Evolutionary conservation across 2,113 vertebrate genomes (phyloP).

Genomic region (Rhineura floridana): DNA sequence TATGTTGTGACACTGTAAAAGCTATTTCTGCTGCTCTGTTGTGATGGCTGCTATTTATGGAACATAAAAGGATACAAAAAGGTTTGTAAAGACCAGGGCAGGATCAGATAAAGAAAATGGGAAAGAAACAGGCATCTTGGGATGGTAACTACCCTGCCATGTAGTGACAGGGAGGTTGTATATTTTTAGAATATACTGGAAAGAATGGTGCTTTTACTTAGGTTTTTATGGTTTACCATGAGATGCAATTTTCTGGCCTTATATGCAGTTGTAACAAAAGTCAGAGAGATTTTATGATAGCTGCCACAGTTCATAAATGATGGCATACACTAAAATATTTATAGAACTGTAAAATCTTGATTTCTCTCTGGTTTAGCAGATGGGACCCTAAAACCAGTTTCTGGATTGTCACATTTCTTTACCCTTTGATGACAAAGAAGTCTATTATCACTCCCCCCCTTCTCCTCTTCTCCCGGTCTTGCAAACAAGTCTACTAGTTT

Average conservation of each 20-base stretch:
- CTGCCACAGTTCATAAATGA: constrained; percentile 91
- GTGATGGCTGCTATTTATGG: constrained; percentile 76
- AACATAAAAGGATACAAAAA: constrained; percentile 79
- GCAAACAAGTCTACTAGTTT: constrained; percentile 74
- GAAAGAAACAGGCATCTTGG: constrained; percentile 78
- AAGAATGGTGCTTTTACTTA: constrained; percentile 87
- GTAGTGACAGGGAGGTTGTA: constrained; percentile 81
- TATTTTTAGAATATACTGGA: constrained; percentile 89
- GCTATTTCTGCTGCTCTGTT: constrained; percentile 75
- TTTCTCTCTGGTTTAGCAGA: constrained; percentile 88
- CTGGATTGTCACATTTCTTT: constrained; percentile 84
- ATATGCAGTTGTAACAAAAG: constrained; percentile 90
- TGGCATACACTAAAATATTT: constrained; percentile 91
- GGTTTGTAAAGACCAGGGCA: constrained; percentile 76
- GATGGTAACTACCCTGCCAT: constrained; percentile 80
- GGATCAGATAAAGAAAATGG: constrained; percentile 80
- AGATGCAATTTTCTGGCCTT: constrained; percentile 89
- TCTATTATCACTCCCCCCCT: constrained; percentile 69
- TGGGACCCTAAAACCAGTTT: constrained; percentile 84
- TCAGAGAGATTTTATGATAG: constrained; percentile 88
- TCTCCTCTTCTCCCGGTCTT: constrained; percentile 33
- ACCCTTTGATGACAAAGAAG: constrained; percentile 81
- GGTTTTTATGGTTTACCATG: constrained; percentile 89
- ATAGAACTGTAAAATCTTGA: constrained; percentile 91
- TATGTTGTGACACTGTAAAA: constrained; percentile 75